phyloP scores from a whole-genome alignment of 2,888 invertebrate species.

The Thymelicus sylvestris region DNA sequence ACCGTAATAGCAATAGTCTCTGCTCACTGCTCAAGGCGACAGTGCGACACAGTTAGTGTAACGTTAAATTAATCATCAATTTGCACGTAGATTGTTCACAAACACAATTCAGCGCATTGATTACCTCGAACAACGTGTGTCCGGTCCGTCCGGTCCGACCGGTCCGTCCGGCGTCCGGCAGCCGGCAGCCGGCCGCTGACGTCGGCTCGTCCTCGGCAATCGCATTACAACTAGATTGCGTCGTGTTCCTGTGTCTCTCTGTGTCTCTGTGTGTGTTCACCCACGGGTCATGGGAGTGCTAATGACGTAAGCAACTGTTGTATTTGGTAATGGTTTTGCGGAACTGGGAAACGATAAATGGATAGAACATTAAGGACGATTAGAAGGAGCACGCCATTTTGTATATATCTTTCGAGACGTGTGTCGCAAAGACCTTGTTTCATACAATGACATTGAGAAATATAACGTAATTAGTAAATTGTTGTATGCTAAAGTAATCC shows the following conservation, averaged over 20 bases:
- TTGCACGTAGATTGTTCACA: neutral
- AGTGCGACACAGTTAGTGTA: neutral
- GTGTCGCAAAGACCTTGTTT: too few relatives aligned
- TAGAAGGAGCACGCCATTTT: too few relatives aligned
- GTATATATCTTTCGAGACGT: too few relatives aligned
- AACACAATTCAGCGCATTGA: slow-evolving; percentile 9
- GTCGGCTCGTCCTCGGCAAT: neutral
- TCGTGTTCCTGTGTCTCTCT: neutral
- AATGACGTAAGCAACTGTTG: neutral
- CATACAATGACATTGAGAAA: too few relatives aligned
- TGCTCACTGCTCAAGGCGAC: neutral
- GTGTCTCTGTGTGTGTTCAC: neutral
- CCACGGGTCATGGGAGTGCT: neutral
- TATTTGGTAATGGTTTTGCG: slow-evolving; percentile 1
- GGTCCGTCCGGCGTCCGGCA: too few relatives aligned
- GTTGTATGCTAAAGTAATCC: too few relatives aligned
- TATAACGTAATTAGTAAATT: neutral
- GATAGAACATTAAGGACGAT: neutral
- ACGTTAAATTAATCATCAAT: too few relatives aligned
- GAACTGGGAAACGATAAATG: neutral
- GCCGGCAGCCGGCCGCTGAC: neutral
- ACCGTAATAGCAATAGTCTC: too few relatives aligned
- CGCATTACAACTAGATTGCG: slow-evolving; percentile 5
- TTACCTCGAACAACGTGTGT: neutral
- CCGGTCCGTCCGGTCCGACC: too few relatives aligned